Conservation (phyloP, 2,797 vertebrate species). For the Lacerta viridis region DNA sequence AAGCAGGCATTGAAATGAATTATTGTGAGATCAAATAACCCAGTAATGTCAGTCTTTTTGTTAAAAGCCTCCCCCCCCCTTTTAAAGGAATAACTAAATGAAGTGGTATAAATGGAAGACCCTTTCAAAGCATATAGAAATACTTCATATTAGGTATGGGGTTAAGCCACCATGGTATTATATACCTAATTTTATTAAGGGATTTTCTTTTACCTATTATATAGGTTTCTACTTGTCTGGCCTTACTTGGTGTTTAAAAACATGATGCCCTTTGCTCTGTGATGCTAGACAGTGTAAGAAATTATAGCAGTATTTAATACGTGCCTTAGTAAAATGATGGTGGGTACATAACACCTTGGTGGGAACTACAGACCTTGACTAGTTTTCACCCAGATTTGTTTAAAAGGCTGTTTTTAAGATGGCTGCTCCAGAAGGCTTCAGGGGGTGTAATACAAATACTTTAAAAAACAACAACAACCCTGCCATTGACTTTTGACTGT, state of each 20-base stretch:
- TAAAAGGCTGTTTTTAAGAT: slow-evolving; percentile 60
- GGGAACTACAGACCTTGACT: slow-evolving; percentile 55
- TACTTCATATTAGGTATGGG: slow-evolving; percentile 45
- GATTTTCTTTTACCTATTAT: slow-evolving; percentile 75
- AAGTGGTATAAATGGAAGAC: slow-evolving; percentile 33
- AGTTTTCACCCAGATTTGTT: slow-evolving; percentile 49
- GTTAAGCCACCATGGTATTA: slow-evolving; percentile 70
- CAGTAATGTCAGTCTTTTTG: not conserved
- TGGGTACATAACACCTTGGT: slow-evolving; percentile 67
- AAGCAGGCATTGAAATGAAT: slow-evolving; percentile 47
- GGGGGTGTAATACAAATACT: slow-evolving; percentile 49
- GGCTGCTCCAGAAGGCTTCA: slow-evolving; percentile 74
- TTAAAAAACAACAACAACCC: not conserved
- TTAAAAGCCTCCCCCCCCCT: not conserved
- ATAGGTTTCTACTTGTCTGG: slow-evolving; percentile 68
- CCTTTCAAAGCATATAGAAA: slow-evolving; percentile 37
- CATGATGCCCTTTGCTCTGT: slow-evolving; percentile 56
- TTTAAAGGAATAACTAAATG: slow-evolving; percentile 2
- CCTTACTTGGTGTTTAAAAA: slow-evolving; percentile 69
- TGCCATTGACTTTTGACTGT: slow-evolving; percentile 59
- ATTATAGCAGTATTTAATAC: slow-evolving; percentile 62
- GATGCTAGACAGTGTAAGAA: slow-evolving; percentile 62
- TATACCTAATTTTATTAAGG: slow-evolving; percentile 75
- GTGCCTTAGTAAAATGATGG: slow-evolving; percentile 77
- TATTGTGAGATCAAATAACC: slow-evolving; percentile 32